Conservation (phyloP, 2,113 vertebrate genomes). For the Mesitornis unicolor region DNA sequence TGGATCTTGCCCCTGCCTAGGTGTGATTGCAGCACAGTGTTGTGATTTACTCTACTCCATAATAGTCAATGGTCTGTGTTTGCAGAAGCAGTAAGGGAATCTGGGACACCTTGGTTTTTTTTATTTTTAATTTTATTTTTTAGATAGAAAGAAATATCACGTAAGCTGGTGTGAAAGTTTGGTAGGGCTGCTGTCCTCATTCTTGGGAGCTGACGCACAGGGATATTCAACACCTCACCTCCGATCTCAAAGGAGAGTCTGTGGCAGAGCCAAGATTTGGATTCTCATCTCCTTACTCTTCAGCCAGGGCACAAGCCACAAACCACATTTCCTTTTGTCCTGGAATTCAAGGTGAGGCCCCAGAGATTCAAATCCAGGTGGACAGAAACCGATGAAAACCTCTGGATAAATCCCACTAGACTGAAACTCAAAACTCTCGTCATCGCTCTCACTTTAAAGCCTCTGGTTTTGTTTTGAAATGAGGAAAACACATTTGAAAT, state of each 20-base stretch:
- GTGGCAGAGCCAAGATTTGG: background rate
- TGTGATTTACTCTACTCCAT: background rate
- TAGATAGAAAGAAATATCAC: background rate
- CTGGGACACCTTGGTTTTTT: background rate
- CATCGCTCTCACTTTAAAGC: background rate
- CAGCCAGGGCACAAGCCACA: slow-evolving; percentile 10
- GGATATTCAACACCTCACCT: background rate
- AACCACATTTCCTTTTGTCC: slow-evolving; percentile 33
- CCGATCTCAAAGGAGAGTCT: background rate
- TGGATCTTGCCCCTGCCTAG: background rate
- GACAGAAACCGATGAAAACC: background rate
- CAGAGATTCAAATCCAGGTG: background rate
- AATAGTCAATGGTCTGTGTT: background rate
- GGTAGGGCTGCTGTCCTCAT: background rate
- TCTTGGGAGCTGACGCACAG: background rate
- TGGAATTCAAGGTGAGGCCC: slow-evolving; percentile 36
- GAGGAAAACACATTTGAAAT: background rate
- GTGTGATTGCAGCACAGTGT: background rate
- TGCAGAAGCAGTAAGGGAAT: background rate
- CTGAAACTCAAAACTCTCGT: background rate
- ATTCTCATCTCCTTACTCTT: slow-evolving; percentile 12
- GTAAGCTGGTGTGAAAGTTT: background rate
- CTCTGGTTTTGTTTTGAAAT: background rate
- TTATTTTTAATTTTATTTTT: background rate
- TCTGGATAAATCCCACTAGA: background rate